Evolutionary conservation across 2,888 invertebrate genomes (phyloP).

Genomic region (Kuschelorhynchus macadamiae): DNA sequence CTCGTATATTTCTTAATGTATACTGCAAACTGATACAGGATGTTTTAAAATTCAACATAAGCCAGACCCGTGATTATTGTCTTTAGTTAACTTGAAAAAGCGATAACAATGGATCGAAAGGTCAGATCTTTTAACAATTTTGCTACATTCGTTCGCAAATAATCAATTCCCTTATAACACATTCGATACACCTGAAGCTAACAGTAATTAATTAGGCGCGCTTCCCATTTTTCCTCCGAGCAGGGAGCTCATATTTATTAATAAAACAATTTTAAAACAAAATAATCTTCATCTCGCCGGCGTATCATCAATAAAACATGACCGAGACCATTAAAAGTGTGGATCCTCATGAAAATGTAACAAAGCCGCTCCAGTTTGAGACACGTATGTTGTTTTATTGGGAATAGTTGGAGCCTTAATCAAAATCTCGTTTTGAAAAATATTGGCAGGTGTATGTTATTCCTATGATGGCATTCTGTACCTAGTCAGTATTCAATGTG

Average conservation of each 20-base stretch:
- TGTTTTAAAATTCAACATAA: too few species aligned
- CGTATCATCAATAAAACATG: conserved; percentile 31
- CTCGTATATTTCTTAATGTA: too few species aligned
- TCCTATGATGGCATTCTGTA: too few species aligned
- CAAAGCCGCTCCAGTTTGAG: conserved; percentile 8
- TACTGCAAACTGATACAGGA: too few species aligned
- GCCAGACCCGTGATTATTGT: too few species aligned
- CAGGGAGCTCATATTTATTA: conserved; percentile 8
- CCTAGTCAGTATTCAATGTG: too few species aligned
- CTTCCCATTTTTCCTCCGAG: neutral
- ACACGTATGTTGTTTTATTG: conserved; percentile 12
- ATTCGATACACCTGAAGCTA: too few species aligned
- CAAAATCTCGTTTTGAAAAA: conserved; percentile 12
- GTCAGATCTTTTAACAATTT: too few species aligned
- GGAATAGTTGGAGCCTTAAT: neutral
- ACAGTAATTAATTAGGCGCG: neutral
- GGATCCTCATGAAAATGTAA: conserved; percentile 41
- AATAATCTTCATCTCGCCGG: conserved; percentile 15
- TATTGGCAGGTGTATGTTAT: conserved; percentile 8
- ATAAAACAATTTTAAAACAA: conserved; percentile 12
- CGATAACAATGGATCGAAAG: too few species aligned
- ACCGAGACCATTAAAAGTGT: conserved; percentile 38
- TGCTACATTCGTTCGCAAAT: too few species aligned
- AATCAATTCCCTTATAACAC: too few species aligned
- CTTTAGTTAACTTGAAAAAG: too few species aligned